Percentiles rank a stretch among this genome's conserved stretches.
These are phyloP conservation scores for Danionella dracula DNA, from an alignment of 2,797 vertebrate genomes.

Conservation along the genomic window DNA sequence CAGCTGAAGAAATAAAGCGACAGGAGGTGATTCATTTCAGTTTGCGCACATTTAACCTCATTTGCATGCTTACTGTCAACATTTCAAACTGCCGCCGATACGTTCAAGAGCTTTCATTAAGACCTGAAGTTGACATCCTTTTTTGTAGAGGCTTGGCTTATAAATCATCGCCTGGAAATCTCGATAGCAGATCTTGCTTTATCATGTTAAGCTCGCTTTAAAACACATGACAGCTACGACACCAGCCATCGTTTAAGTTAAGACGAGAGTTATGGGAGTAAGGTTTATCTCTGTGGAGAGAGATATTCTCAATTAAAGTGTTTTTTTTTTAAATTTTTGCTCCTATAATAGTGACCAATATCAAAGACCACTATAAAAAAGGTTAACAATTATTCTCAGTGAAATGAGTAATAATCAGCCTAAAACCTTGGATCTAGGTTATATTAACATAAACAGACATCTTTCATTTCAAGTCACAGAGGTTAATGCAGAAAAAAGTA, in stretches of 20 bases:
- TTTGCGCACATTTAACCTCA: slow-evolving; percentile 74
- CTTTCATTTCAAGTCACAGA: too few relatives aligned
- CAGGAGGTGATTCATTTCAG: slow-evolving; percentile 71
- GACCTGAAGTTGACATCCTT: slow-evolving; percentile 70
- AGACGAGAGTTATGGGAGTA: slow-evolving; percentile 71
- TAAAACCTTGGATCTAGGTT: too few relatives aligned
- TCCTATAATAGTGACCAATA: not conserved
- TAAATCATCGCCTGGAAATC: slow-evolving; percentile 72
- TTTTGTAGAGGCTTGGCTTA: slow-evolving; percentile 62
- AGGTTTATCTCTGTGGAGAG: slow-evolving; percentile 63
- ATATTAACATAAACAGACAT: too few relatives aligned
- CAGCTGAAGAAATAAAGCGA: slow-evolving; percentile 49
- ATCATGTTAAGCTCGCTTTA: slow-evolving; percentile 71
- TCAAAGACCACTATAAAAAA: too few relatives aligned
- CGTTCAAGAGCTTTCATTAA: slow-evolving; percentile 74
- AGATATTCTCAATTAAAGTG: slow-evolving; percentile 48
- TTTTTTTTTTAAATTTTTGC: slow-evolving; percentile 26
- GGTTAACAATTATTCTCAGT: too few relatives aligned
- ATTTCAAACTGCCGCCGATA: slow-evolving; percentile 65
- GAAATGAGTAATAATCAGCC: too few relatives aligned
- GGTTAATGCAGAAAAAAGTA: too few relatives aligned
- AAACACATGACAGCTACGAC: slow-evolving; percentile 67
- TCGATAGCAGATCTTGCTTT: slow-evolving; percentile 73
- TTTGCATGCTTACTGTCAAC: slow-evolving; percentile 76
- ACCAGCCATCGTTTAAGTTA: slow-evolving; percentile 67